These are phyloP conservation scores for Drosophila biarmipes DNA, from an alignment of 1,140 invertebrate species.

Conservation along the genomic window DNA sequence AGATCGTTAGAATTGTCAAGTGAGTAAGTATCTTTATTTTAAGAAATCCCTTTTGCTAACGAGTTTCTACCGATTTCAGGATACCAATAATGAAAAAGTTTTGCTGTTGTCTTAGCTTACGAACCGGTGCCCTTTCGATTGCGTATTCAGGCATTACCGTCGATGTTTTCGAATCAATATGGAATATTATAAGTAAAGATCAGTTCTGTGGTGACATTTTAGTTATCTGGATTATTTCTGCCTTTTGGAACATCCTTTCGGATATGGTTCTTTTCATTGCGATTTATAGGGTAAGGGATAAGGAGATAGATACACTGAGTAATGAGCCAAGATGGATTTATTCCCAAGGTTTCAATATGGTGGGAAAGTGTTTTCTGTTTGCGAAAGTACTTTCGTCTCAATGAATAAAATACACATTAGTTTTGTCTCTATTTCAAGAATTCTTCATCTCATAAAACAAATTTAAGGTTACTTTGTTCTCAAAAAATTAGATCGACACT, in stretches of 20 bases:
- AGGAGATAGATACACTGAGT: not conserved
- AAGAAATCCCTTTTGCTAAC: not conserved
- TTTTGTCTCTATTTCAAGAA: no score
- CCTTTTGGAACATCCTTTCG: not conserved
- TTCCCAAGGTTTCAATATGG: no score
- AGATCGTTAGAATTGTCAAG: not conserved
- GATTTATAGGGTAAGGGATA: not conserved
- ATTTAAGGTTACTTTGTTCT: no score
- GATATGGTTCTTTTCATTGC: not conserved
- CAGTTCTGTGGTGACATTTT: not conserved
- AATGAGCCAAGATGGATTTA: no score
- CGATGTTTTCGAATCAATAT: not conserved
- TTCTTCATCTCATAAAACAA: no score
- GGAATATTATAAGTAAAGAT: not conserved
- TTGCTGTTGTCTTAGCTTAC: constrained; percentile 23
- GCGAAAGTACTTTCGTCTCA: no score
- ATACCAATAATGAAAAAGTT: constrained; percentile 27
- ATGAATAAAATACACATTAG: no score
- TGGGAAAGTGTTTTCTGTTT: no score
- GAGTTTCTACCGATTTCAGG: not conserved
- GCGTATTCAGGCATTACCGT: not conserved
- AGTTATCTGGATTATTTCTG: not conserved
- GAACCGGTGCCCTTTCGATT: constrained; percentile 9
- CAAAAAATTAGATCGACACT: no score
- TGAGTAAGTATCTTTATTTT: not conserved